Conservation (phyloP, 2,113 vertebrate species). For the Petaurus breviceps region DNA sequence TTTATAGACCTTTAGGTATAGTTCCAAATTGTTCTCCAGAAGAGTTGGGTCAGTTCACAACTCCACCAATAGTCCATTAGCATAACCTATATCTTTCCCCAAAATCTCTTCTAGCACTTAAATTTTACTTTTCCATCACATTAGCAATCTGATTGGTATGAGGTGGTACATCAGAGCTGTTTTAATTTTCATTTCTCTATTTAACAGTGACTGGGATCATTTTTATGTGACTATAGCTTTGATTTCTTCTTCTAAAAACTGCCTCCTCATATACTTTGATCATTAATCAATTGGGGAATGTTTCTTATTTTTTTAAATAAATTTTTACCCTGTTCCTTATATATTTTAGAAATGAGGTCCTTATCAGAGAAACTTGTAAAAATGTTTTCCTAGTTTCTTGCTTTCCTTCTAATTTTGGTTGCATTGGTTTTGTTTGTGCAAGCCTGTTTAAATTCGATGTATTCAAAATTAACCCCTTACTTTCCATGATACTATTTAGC, state of each 20-base stretch:
- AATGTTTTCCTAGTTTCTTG: too few relatives aligned
- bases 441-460: too few relatives aligned
- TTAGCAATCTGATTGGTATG: neutral
- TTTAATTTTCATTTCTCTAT: neutral
- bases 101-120: neutral
- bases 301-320: too few relatives aligned
- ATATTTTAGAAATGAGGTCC: too few relatives aligned
- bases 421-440: too few relatives aligned
- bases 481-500: too few relatives aligned
- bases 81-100: neutral
- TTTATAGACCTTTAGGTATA: neutral
- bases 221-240: neutral
- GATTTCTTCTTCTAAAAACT: neutral
- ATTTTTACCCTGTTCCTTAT: too few relatives aligned
- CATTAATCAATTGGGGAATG: too few relatives aligned
- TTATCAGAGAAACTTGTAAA: too few relatives aligned
- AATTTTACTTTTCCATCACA: neutral
- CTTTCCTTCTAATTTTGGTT: too few relatives aligned
- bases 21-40: neutral
- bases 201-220: neutral
- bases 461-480: too few relatives aligned
- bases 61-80: neutral
- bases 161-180: neutral
- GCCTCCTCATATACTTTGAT: too few relatives aligned
- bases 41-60: neutral